Evolutionary conservation across 2,113 vertebrate genomes (phyloP).

Genomic region (Sinocyclocheilus anshuiensis): DNA sequence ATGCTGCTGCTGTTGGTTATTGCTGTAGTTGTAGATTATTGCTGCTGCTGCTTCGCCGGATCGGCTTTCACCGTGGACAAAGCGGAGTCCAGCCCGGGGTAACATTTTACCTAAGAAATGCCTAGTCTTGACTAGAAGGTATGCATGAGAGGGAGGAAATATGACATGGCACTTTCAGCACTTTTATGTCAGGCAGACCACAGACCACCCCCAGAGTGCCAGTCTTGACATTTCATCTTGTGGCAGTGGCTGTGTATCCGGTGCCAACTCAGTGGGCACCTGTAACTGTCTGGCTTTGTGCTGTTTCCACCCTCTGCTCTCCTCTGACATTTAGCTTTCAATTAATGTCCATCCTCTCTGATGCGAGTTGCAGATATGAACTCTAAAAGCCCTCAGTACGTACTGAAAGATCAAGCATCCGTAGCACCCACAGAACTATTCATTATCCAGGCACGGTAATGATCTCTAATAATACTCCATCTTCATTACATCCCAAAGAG

Average conservation of each 20-base stretch:
- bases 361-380: not conserved
- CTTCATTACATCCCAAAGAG: not conserved
- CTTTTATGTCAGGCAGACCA: conserved; percentile 15
- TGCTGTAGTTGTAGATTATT: no score
- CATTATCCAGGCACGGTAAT: not conserved
- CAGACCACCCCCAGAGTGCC: conserved; percentile 49
- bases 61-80: no score
- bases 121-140: not conserved
- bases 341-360: conserved; percentile 3
- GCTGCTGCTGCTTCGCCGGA: no score
- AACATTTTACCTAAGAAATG: not conserved
- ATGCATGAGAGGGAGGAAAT: not conserved
- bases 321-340: conserved; percentile 52
- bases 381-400: conserved; percentile 4
- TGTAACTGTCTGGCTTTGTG: conserved; percentile 54
- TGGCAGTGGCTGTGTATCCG: conserved; percentile 49
- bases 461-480: not conserved
- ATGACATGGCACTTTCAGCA: conserved; percentile 52
- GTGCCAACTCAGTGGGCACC: conserved; percentile 69
- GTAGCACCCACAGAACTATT: not conserved
- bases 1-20: no score
- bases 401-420: conserved; percentile 32
- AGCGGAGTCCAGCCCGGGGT: no score
- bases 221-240: conserved; percentile 72
- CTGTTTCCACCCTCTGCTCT: conserved; percentile 18